phyloP scores from a whole-genome alignment of 2,797 vertebrate genomes.

The Hippocampus kuda region DNA sequence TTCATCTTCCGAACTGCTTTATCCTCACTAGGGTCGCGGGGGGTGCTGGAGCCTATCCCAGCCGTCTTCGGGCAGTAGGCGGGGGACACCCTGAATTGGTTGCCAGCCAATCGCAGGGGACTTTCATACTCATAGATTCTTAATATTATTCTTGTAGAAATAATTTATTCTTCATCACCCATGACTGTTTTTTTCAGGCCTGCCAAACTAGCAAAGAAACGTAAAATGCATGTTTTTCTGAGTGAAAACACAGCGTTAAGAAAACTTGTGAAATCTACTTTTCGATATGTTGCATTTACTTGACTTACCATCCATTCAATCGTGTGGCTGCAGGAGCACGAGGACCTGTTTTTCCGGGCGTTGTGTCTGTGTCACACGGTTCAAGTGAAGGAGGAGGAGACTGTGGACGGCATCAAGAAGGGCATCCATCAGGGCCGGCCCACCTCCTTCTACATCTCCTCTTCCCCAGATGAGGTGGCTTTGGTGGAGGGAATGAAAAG shows the following conservation, averaged over 20 bases:
- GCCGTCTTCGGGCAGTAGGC: too few relatives aligned
- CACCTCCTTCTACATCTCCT: conserved; percentile 90
- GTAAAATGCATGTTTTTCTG: background rate
- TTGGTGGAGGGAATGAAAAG: conserved; percentile 94
- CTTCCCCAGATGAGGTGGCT: conserved; percentile 93
- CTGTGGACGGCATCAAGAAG: conserved; percentile 77
- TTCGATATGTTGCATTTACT: background rate
- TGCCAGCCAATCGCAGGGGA: too few relatives aligned
- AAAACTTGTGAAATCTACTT: background rate
- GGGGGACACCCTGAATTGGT: too few relatives aligned
- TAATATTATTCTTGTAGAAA: too few relatives aligned
- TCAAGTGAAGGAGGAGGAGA: conserved; percentile 92
- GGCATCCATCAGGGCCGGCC: conserved; percentile 72
- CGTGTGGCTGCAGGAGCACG: conserved; percentile 72
- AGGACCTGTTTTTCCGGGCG: conserved; percentile 94
- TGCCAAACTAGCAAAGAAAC: background rate
- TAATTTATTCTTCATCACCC: too few relatives aligned
- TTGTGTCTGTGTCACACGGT: conserved; percentile 94
- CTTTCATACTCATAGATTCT: too few relatives aligned
- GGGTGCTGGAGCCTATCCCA: too few relatives aligned
- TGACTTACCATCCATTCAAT: background rate
- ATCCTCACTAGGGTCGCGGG: too few relatives aligned
- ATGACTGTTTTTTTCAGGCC: background rate
- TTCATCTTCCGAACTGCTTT: too few relatives aligned
- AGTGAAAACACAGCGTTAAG: background rate